These are phyloP conservation scores for Anhinga rufa DNA, from an alignment of 2,113 vertebrate genomes.

Conservation along the genomic window DNA sequence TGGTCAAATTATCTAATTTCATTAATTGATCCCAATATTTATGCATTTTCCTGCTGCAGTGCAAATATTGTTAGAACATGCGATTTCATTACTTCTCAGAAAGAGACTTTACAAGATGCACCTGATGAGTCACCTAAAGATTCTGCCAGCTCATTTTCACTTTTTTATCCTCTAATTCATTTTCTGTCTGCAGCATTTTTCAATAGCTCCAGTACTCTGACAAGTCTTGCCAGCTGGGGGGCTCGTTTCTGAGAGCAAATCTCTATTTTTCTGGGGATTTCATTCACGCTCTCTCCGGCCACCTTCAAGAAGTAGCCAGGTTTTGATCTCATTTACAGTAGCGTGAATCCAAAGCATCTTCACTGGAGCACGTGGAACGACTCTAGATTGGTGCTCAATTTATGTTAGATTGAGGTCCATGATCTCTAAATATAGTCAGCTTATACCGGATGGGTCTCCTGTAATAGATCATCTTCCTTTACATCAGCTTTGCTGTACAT, in stretches of 20 bases:
- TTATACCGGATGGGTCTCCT: background rate
- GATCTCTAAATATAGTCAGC: background rate
- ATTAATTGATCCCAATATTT: constrained; percentile 67
- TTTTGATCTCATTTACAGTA: background rate
- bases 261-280: background rate
- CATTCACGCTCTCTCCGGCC: background rate
- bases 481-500: background rate
- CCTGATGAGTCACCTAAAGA: constrained; percentile 65
- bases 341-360: background rate
- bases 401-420: background rate
- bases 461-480: background rate
- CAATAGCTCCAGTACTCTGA: background rate
- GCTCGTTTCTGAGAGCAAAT: background rate
- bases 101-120: constrained; percentile 61
- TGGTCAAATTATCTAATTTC: constrained; percentile 59
- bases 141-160: constrained; percentile 65
- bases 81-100: constrained; percentile 53
- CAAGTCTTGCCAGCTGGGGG: background rate
- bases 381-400: background rate
- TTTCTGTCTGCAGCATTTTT: constrained; percentile 22
- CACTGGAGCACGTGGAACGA: rapidly evolving
- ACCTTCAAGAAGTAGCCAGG: background rate
- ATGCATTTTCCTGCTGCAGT: constrained; percentile 52
- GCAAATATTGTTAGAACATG: constrained; percentile 62
- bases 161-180: constrained; percentile 38